Evolutionary conservation across 2,888 invertebrate genomes (phyloP).

Genomic region (Mythimna albipuncta): DNA sequence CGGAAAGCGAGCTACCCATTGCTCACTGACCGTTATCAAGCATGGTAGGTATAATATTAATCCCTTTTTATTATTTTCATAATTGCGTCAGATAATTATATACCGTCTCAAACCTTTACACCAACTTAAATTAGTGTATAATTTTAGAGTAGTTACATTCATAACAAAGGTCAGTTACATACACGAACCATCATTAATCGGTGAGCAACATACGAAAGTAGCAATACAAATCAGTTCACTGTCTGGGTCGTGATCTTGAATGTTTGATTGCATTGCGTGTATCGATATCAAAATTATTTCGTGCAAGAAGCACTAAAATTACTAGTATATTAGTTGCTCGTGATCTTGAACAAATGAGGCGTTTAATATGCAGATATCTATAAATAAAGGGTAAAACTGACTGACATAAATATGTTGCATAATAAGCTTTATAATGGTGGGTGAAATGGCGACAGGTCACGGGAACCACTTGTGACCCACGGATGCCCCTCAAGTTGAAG

Average conservation of each 20-base stretch:
- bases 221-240: constrained; percentile 41
- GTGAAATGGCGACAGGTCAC: too few species aligned
- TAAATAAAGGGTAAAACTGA: too few species aligned
- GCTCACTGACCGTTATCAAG: too few species aligned
- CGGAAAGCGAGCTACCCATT: too few species aligned
- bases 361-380: constrained; percentile 2
- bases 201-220: constrained; percentile 44
- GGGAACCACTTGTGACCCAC: too few species aligned
- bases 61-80: too few species aligned
- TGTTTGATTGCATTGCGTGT: constrained; percentile 62
- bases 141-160: not conserved
- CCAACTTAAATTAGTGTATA: not conserved
- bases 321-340: not conserved
- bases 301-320: not conserved
- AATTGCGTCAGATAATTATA: too few species aligned
- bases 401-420: too few species aligned
- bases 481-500: too few species aligned
- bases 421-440: too few species aligned
- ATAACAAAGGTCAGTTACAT: not conserved
- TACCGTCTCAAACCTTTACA: not conserved
- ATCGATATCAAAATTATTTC: constrained; percentile 55
- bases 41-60: too few species aligned
- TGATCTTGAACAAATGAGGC: not conserved
- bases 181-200: constrained; percentile 5
- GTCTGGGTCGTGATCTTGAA: constrained; percentile 63